Conservation (phyloP, 2,888 invertebrate genomes). For the Sisyra terminalis region DNA sequence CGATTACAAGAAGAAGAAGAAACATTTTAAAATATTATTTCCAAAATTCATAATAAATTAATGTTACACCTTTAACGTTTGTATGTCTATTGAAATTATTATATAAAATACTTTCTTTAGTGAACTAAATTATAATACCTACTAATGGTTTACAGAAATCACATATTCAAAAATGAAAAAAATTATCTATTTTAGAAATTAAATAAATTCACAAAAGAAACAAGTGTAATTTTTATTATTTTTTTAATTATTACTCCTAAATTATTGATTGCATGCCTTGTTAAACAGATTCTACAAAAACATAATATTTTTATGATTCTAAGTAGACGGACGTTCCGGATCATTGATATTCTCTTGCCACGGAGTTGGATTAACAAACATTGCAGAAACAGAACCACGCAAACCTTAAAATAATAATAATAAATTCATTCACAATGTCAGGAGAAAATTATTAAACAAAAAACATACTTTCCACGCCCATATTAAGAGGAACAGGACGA, state of each 20-base stretch:
- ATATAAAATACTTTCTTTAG: too few relatives aligned
- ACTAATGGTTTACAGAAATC: too few relatives aligned
- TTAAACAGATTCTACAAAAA: neutral
- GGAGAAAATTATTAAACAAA: conserved; percentile 4
- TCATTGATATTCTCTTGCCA: conserved; percentile 35
- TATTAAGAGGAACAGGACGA: conserved; percentile 41
- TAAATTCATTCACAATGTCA: neutral
- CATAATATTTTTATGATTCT: neutral
- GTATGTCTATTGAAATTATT: too few relatives aligned
- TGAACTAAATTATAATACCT: too few relatives aligned
- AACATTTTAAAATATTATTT: conserved; percentile 27
- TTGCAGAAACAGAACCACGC: conserved; percentile 43
- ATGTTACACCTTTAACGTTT: too few relatives aligned
- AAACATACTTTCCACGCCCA: conserved; percentile 39
- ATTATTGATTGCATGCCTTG: too few relatives aligned
- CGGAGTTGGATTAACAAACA: conserved; percentile 47
- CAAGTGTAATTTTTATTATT: too few relatives aligned
- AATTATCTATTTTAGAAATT: too few relatives aligned
- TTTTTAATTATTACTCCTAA: too few relatives aligned
- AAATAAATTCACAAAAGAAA: too few relatives aligned
- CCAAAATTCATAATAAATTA: neutral
- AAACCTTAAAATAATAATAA: conserved; percentile 30
- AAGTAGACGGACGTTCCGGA: conserved; percentile 14
- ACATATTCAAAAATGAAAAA: too few relatives aligned
- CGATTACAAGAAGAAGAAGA: conserved; percentile 74